phyloP scores from a whole-genome alignment of 2,888 invertebrate genomes.

The Sycophila texana region DNA sequence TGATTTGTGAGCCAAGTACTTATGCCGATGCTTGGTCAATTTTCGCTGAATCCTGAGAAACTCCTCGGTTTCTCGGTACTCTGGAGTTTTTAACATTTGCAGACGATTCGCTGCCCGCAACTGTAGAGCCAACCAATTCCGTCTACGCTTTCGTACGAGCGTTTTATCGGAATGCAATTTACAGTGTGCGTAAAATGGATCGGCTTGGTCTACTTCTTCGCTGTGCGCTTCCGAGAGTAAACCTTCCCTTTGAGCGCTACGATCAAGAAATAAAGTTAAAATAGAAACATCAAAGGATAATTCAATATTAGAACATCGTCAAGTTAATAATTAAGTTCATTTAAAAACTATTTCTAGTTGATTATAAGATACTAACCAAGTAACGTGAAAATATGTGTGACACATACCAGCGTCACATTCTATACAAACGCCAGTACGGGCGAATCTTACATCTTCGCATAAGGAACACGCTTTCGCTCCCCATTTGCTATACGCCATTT shows the following conservation, averaged over 20 bases:
- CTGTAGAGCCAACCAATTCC: slow-evolving; percentile 92
- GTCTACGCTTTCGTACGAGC: slow-evolving; percentile 85
- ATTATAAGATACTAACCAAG: slow-evolving; percentile 81
- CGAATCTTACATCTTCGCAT: slow-evolving; percentile 91
- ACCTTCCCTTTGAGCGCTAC: slow-evolving; percentile 94
- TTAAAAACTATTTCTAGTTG: neutral
- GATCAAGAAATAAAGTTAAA: slow-evolving; percentile 18
- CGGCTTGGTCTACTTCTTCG: slow-evolving; percentile 93
- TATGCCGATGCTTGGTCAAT: slow-evolving; percentile 88
- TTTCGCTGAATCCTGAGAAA: slow-evolving; percentile 87
- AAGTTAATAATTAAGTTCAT: slow-evolving; percentile 20
- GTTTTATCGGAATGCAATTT: slow-evolving; percentile 95
- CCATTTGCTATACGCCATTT: slow-evolving; percentile 98
- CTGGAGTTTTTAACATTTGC: slow-evolving; percentile 78
- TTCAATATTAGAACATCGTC: neutral
- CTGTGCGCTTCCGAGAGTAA: slow-evolving; percentile 94
- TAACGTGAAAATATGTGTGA: slow-evolving; percentile 97
- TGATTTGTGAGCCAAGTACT: slow-evolving; percentile 86
- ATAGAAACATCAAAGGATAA: neutral
- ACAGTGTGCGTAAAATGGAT: slow-evolving; percentile 98
- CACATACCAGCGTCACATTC: slow-evolving; percentile 99
- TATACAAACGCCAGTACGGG: slow-evolving; percentile 95
- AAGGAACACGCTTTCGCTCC: slow-evolving; percentile 94
- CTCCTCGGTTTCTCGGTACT: slow-evolving; percentile 82
- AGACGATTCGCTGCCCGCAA: slow-evolving; percentile 85